Base-by-base conservation (phyloP, 2,888 invertebrate genomes). In the Choreutis nemorana region DNA sequence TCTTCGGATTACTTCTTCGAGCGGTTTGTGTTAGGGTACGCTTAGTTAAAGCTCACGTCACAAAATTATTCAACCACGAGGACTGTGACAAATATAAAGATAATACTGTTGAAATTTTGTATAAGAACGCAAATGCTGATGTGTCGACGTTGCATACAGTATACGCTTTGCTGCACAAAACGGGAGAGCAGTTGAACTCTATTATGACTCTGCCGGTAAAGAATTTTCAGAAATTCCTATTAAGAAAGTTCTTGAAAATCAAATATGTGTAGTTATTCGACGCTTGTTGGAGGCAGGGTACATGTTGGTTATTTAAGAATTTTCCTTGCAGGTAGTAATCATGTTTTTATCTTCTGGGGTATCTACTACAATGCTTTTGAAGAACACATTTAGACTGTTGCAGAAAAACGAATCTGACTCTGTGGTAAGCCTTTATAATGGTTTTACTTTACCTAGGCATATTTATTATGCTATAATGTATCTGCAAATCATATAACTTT, bases 131-230 rank as follows among this genome's bases (percentile, higher is more conserved):
- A 6, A 34, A 44, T 22, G 45, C 63, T n/a, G 55, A 63, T 37
- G 49, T 60, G 14, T 50, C 37, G 37, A 49, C 59, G 21, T 40
- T 67, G 33, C 65, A 71, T 33, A 48, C 44, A 36, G 50, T 50
- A 6, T 72, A 70, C 36, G 71, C 67, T 35, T 40, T 55, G 28
- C 44, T 72, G 34, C 58, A 71, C 37, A 55, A 56, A 35, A 65
- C 61, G 38, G 51, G 66, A 2, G 50, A 55, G 25, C 48, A 61
- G 41, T 50, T 72, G 1, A 70, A 65, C 38, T 47, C 47, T 8
- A 39, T 61, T n/a, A 65, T 72, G 57, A 56, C 52, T 44, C 44
- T 68, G 14, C 57, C 65, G 47, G 71, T 73, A 53, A 45, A 50
- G 38, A 29, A 33, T 32, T n/a, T n/a, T n/a, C n/a, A n/a, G n/a